These are phyloP conservation scores for Parazoanthus swiftii DNA, from an alignment of 92 coral and sea anemone species.

Conservation along the genomic window DNA sequence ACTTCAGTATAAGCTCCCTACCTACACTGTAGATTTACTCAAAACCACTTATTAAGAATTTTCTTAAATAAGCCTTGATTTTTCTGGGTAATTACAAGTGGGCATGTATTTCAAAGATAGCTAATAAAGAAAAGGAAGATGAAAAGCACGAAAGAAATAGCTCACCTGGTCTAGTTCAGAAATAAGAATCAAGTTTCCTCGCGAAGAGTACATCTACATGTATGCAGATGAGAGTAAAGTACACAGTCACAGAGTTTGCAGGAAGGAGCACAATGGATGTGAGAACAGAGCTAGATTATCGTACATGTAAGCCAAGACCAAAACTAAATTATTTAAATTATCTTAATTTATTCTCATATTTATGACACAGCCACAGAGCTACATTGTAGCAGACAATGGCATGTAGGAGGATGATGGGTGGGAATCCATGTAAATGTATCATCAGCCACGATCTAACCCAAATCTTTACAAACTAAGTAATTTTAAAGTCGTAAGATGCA, in stretches of 20 bases:
- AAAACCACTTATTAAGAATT: no score
- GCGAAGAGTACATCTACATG: conserved; percentile 78
- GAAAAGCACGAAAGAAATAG: neutral
- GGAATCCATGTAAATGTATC: neutral
- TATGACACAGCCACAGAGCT: conserved; percentile 2
- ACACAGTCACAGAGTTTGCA: conserved; percentile 26
- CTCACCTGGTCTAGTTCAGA: conserved; percentile 90
- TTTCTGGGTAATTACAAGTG: no score
- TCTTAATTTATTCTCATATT: no score
- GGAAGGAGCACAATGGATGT: neutral
- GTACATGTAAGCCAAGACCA: neutral
- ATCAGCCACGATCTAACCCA: neutral
- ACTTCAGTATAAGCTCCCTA: no score
- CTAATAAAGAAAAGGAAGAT: no score
- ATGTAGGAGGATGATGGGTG: neutral
- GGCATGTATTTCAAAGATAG: neutral
- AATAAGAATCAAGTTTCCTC: conserved; percentile 75
- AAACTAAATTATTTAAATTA: no score
- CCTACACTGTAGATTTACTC: no score
- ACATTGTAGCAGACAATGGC: neutral
- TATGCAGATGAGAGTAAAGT: conserved; percentile 27
- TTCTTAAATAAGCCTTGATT: no score
- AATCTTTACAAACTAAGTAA: no score
- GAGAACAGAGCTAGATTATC: neutral
- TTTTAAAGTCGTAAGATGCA: no score